These are phyloP conservation scores for Papilio glaucus DNA, from an alignment of 1,140 invertebrate species.

Conservation along the genomic window DNA sequence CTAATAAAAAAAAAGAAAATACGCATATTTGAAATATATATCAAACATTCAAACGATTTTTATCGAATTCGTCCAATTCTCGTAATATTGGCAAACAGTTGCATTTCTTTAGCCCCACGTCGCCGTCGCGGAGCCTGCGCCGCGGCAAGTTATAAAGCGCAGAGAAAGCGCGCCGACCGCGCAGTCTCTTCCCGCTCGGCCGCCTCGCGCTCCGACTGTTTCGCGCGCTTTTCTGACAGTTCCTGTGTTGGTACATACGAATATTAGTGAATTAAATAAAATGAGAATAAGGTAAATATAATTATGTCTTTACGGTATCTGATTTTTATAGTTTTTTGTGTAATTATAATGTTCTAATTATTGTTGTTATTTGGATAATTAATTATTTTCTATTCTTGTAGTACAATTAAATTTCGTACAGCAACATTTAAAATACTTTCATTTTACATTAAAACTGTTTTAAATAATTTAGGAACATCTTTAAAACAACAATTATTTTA, in stretches of 20 bases:
- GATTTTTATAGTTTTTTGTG: conserved; percentile 25
- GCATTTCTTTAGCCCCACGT: conserved; percentile 68
- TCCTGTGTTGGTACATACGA: conserved; percentile 53
- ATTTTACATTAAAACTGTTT: background rate
- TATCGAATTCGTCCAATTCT: conserved; percentile 73
- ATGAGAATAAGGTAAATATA: conserved; percentile 46
- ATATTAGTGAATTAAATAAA: conserved; percentile 36
- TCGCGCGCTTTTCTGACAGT: conserved; percentile 62
- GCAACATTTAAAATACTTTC: too few relatives aligned
- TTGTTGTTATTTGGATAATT: background rate
- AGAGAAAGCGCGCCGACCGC: conserved; percentile 74
- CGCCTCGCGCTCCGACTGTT: conserved; percentile 50
- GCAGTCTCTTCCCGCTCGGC: conserved; percentile 59
- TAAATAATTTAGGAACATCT: background rate
- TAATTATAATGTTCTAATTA: conserved; percentile 35
- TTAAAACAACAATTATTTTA: background rate
- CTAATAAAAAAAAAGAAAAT: background rate
- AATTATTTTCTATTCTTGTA: background rate
- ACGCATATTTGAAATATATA: conserved; percentile 31
- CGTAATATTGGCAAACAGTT: conserved; percentile 71
- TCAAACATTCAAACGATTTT: conserved; percentile 53
- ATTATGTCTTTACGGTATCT: conserved; percentile 33
- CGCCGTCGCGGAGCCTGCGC: conserved; percentile 47
- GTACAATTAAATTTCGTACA: background rate
- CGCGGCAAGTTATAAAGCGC: conserved; percentile 73